These are phyloP conservation scores for Catostylus mosaicus DNA, from an alignment of 30 jellyfish, hydroid and myxozoan genomes.

Conservation along the genomic window DNA sequence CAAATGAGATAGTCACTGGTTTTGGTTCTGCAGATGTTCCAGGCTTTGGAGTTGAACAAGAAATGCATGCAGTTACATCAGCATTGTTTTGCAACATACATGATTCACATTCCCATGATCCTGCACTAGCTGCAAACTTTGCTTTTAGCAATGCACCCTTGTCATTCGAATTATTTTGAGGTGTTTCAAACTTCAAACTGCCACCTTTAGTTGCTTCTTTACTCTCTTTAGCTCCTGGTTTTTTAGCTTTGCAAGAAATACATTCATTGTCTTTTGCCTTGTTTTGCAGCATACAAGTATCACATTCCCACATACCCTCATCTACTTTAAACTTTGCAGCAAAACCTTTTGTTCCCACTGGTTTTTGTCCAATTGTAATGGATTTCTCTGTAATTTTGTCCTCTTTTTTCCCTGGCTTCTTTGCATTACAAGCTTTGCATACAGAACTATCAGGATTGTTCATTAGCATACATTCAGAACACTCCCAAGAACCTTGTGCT, in stretches of 20 bases:
- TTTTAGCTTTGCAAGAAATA: constrained; percentile 61
- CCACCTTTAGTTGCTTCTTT: not conserved
- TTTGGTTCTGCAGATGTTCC: constrained; percentile 38
- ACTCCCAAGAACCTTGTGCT: constrained; percentile 67
- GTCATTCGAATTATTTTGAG: not conserved
- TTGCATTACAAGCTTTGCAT: constrained; percentile 66
- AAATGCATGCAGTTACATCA: constrained; percentile 51
- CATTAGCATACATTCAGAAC: constrained; percentile 55
- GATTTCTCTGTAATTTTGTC: constrained; percentile 8
- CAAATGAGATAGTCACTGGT: not conserved
- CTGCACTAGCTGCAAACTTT: constrained; percentile 46
- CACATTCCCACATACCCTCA: constrained; percentile 74
- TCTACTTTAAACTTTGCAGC: not conserved
- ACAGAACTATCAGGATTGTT: constrained; percentile 14
- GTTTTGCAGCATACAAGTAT: constrained; percentile 58
- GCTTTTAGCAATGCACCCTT: not conserved
- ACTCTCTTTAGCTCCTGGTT: not conserved
- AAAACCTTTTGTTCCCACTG: not conserved
- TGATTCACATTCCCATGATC: constrained; percentile 80
- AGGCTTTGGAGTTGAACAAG: constrained; percentile 69
- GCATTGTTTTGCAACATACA: constrained; percentile 68
- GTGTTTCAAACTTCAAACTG: constrained; percentile 22
- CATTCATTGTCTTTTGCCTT: constrained; percentile 17
- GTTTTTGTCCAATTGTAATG: not conserved
- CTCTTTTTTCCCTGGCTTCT: constrained; percentile 22